Evolutionary conservation across 2,888 invertebrate genomes (phyloP).

Genomic region (Xanthorhoe spadicearia): DNA sequence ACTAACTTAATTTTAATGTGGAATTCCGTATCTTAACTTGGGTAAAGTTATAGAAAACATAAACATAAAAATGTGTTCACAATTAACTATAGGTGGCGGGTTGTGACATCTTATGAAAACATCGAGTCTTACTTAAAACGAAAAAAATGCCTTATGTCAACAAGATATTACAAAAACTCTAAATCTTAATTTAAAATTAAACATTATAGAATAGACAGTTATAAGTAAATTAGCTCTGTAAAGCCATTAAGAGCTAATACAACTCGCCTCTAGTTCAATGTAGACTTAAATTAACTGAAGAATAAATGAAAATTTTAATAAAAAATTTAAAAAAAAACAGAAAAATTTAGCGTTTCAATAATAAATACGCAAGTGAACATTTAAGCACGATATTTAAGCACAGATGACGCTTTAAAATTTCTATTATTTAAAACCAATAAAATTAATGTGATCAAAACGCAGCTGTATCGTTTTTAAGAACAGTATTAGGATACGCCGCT

Average conservation of each 20-base stretch:
- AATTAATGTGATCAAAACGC: not conserved
- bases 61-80: not conserved
- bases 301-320: not conserved
- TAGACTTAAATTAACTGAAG: slow-evolving; percentile 6
- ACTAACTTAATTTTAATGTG: too few relatives aligned
- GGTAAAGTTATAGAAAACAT: too few relatives aligned
- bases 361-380: not conserved
- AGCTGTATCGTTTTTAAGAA: too few relatives aligned
- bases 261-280: not conserved
- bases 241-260: not conserved
- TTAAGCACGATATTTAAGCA: slow-evolving; percentile 1
- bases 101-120: not conserved
- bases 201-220: not conserved
- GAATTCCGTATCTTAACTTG: too few relatives aligned
- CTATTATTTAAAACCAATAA: not conserved
- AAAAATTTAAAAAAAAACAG: slow-evolving; percentile 4
- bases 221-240: not conserved
- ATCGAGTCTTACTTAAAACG: too few relatives aligned
- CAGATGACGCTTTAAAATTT: not conserved
- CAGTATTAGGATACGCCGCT: not conserved
- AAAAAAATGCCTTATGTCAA: too few relatives aligned
- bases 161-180: too few relatives aligned
- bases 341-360: not conserved
- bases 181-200: too few relatives aligned
- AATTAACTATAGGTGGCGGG: slow-evolving; percentile 1